These are phyloP conservation scores for Arrhopalites spinosus DNA, from an alignment of 2,888 invertebrate species.

Conservation along the genomic window DNA sequence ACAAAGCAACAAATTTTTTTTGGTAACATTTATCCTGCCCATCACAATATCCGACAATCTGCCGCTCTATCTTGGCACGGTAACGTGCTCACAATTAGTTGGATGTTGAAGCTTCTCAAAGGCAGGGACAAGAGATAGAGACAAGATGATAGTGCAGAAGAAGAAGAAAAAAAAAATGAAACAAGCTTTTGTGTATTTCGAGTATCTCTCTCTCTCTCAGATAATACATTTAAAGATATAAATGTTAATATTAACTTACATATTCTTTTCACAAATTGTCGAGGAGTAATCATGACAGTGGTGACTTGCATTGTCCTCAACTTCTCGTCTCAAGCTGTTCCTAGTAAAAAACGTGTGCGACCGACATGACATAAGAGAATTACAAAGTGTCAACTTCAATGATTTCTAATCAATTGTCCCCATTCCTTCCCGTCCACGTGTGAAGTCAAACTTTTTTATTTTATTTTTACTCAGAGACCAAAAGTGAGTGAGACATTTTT, in stretches of 20 bases:
- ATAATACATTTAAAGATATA: too few species aligned
- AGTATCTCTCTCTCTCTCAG: background rate
- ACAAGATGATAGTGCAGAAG: conserved; percentile 19
- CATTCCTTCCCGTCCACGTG: conserved; percentile 30
- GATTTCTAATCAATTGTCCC: conserved; percentile 42
- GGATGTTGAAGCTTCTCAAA: conserved; percentile 17
- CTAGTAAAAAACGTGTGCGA: conserved; percentile 41
- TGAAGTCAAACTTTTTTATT: conserved; percentile 17
- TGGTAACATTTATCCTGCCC: background rate
- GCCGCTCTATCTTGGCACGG: conserved; percentile 9
- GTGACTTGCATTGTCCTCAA: conserved; percentile 49
- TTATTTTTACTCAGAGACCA: background rate
- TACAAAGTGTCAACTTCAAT: conserved; percentile 49
- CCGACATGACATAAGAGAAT: conserved; percentile 43
- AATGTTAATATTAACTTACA: too few species aligned
- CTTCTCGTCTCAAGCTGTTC: conserved; percentile 43
- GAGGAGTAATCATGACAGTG: conserved; percentile 39
- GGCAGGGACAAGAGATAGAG: background rate
- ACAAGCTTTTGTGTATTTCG: background rate
- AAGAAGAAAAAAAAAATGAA: background rate
- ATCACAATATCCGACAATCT: background rate
- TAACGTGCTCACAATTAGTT: conserved; percentile 15
- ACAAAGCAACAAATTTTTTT: background rate
- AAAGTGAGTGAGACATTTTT: background rate
- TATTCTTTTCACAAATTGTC: conserved; percentile 32